These are phyloP conservation scores for Dunckerocampus dactyliophorus DNA, from an alignment of 2,113 vertebrate species.

Conservation along the genomic window DNA sequence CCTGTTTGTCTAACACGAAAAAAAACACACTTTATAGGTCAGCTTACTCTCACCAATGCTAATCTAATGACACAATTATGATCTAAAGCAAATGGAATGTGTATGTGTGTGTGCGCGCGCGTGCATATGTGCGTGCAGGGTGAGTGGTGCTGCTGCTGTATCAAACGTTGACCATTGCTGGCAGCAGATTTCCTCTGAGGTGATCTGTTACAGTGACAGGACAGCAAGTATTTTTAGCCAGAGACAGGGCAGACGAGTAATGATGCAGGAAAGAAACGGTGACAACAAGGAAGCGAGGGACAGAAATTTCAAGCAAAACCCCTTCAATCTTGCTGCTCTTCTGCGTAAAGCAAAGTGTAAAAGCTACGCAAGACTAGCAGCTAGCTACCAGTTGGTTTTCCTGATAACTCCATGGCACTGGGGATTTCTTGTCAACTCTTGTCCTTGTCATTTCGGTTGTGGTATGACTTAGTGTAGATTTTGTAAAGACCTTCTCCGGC, in stretches of 20 bases:
- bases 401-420: too few species aligned
- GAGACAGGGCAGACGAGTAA: constrained; percentile 59
- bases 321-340: constrained; percentile 57
- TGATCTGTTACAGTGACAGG: constrained; percentile 70
- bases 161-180: constrained; percentile 51
- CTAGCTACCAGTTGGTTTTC: too few species aligned
- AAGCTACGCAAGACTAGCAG: too few species aligned
- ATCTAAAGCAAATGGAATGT: constrained; percentile 12
- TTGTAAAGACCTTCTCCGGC: too few species aligned
- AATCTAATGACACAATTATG: constrained; percentile 36
- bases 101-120: too few species aligned
- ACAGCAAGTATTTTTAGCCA: constrained; percentile 68
- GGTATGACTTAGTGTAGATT: too few species aligned
- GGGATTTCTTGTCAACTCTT: too few species aligned
- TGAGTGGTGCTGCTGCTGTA: constrained; percentile 29
- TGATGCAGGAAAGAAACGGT: constrained; percentile 54
- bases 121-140: neutral
- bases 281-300: constrained; percentile 40
- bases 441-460: too few species aligned
- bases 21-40: constrained; percentile 38
- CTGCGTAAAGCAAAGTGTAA: too few species aligned
- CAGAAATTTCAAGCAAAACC: constrained; percentile 60
- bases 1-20: constrained; percentile 39
- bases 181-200: constrained; percentile 54
- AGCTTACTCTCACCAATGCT: constrained; percentile 27